Conservation (phyloP, 2,888 invertebrate species). For the Seira sanloemensis region DNA sequence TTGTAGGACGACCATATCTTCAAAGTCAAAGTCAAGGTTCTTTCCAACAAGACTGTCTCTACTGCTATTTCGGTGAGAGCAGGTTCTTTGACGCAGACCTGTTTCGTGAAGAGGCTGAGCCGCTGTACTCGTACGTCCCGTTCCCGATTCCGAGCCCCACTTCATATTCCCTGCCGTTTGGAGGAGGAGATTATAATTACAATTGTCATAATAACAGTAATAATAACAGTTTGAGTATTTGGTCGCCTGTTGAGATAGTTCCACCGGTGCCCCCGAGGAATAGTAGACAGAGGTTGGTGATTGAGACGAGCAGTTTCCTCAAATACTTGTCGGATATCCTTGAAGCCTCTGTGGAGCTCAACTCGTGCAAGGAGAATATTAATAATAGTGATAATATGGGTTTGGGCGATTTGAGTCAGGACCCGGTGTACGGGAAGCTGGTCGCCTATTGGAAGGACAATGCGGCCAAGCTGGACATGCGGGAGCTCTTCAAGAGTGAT, state of each 20-base stretch:
- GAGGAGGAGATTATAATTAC: neutral
- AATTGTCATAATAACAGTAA: neutral
- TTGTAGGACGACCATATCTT: too few relatives aligned
- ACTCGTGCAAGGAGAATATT: neutral
- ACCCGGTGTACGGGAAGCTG: slow-evolving; percentile 85
- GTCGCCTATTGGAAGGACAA: slow-evolving; percentile 84
- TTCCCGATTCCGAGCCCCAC: slow-evolving; percentile 20
- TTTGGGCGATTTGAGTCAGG: slow-evolving; percentile 78
- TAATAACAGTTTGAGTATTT: neutral
- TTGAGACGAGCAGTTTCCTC: neutral
- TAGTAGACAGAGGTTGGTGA: slow-evolving; percentile 5
- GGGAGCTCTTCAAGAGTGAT: slow-evolving; percentile 88
- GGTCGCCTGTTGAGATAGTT: slow-evolving; percentile 1
- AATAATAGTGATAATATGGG: too few relatives aligned
- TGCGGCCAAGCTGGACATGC: slow-evolving; percentile 87
- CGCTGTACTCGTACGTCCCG: slow-evolving; percentile 26
- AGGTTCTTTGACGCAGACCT: slow-evolving; percentile 22
- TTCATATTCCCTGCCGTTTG: neutral
- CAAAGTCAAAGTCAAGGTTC: slow-evolving; percentile 62
- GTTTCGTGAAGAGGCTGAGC: slow-evolving; percentile 12
- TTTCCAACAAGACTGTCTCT: slow-evolving; percentile 23
- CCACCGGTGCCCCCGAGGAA: slow-evolving; percentile 21
- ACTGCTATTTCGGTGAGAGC: slow-evolving; percentile 25
- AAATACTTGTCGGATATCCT: slow-evolving; percentile 46
- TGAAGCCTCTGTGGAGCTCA: slow-evolving; percentile 21